Conservation (phyloP, 2,113 vertebrate species). For the Solea solea region DNA sequence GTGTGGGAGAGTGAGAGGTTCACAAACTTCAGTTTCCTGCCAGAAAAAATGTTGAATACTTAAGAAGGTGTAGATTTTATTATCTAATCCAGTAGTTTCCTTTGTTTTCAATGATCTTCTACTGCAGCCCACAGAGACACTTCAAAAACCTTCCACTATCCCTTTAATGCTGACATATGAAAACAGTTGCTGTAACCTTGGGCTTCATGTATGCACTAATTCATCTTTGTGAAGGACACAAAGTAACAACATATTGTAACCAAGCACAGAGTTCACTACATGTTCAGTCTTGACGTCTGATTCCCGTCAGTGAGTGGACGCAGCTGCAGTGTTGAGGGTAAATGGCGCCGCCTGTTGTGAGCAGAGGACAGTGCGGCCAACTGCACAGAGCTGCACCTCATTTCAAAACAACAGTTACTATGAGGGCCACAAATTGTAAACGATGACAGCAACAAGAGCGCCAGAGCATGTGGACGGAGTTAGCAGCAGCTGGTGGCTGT, state of each 20-base stretch:
- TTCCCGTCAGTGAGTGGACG: background rate
- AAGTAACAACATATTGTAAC: background rate
- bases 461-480: slow-evolving; percentile 64
- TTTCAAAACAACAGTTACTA: slow-evolving; percentile 41
- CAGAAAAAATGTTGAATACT: too few species aligned
- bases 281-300: slow-evolving; percentile 1
- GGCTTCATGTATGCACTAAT: background rate
- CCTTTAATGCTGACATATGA: slow-evolving; percentile 5
- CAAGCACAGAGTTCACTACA: background rate
- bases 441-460: slow-evolving; percentile 47
- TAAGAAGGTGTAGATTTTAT: too few species aligned
- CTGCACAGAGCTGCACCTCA: slow-evolving; percentile 20
- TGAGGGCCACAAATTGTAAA: slow-evolving; percentile 46
- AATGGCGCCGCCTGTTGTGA: slow-evolving; percentile 67
- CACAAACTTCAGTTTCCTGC: too few species aligned
- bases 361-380: slow-evolving; percentile 11
- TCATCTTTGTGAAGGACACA: background rate
- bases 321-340: too few species aligned
- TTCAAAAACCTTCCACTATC: too few species aligned
- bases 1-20: too few species aligned
- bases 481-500: slow-evolving; percentile 62
- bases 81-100: too few species aligned
- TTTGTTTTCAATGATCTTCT: too few species aligned
- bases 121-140: too few species aligned
- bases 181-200: slow-evolving; percentile 1